These are phyloP conservation scores for Atherinosoma microstoma DNA, from an alignment of 2,797 vertebrate genomes.

Conservation along the genomic window DNA sequence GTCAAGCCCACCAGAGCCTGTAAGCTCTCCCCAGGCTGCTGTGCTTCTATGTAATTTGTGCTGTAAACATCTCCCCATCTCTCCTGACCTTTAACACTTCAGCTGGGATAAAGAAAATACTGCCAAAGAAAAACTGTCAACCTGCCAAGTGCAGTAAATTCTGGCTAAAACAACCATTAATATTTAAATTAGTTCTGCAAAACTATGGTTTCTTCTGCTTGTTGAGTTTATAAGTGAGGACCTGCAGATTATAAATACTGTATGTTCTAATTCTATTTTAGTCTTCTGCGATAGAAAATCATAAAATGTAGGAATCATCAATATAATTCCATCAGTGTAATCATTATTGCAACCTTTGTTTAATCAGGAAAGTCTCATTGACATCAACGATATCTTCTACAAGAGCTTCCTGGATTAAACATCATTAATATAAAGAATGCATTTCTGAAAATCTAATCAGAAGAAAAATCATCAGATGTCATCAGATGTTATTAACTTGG, in stretches of 20 bases:
- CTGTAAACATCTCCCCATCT: constrained; percentile 56
- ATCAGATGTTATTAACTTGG: too few species aligned
- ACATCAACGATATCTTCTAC: too few species aligned
- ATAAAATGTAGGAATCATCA: too few species aligned
- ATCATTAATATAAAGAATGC: too few species aligned
- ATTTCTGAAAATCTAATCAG: too few species aligned
- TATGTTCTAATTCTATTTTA: constrained; percentile 9
- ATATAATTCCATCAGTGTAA: too few species aligned
- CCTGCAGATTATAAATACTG: constrained; percentile 15
- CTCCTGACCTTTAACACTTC: constrained; percentile 57
- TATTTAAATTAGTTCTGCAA: constrained; percentile 4
- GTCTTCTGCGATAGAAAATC: too few species aligned
- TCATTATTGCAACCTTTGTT: neutral
- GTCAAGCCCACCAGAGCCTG: constrained; percentile 44
- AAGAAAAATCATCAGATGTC: too few species aligned
- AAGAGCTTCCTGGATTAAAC: too few species aligned
- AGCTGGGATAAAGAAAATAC: constrained; percentile 37
- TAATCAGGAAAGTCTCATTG: neutral
- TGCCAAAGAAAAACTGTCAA: constrained; percentile 38
- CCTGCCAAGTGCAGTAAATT: constrained; percentile 30
- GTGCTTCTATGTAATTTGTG: constrained; percentile 46
- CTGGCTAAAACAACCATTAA: constrained; percentile 7
- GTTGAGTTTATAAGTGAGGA: constrained; percentile 20
- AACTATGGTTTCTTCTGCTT: constrained; percentile 10
- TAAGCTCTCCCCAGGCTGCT: constrained; percentile 47